These are phyloP conservation scores for Sorex fumeus DNA, from an alignment of 2,113 vertebrate genomes.

Conservation along the genomic window DNA sequence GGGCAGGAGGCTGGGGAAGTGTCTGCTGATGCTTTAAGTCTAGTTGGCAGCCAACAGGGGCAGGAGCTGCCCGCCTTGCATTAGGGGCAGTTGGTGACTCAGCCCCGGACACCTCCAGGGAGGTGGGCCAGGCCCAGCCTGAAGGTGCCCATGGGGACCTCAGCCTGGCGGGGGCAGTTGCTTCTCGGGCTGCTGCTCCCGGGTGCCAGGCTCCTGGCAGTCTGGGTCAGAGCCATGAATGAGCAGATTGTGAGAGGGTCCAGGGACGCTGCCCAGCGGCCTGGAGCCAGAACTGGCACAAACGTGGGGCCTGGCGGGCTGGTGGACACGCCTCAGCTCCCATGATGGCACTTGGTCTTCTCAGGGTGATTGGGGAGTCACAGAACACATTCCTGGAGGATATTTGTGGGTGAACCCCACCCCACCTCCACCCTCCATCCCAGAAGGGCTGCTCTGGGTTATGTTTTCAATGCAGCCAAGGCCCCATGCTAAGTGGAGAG, in stretches of 20 bases:
- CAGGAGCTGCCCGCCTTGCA: no score
- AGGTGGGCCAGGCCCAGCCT: no score
- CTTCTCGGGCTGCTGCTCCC: no score
- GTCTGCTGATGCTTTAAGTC: no score
- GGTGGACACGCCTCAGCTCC: not conserved
- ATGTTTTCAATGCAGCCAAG: not conserved
- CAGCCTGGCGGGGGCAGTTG: no score
- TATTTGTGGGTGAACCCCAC: not conserved
- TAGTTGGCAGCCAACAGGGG: no score
- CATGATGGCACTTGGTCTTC: not conserved
- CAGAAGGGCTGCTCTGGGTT: not conserved
- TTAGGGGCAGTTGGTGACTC: no score
- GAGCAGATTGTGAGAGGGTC: not conserved
- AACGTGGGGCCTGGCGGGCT: not conserved
- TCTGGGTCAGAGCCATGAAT: not conserved
- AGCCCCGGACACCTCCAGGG: no score
- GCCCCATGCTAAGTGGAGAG: fast-evolving
- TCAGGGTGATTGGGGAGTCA: not conserved
- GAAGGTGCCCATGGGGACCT: no score
- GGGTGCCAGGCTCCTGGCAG: not conserved
- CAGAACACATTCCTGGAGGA: not conserved
- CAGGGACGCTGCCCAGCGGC: not conserved
- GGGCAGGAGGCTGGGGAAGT: no score
- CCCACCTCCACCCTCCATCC: not conserved
- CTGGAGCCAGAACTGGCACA: not conserved